Base-by-base conservation (phyloP, 2,888 invertebrate species). In the Cephus nigrinus region DNA sequence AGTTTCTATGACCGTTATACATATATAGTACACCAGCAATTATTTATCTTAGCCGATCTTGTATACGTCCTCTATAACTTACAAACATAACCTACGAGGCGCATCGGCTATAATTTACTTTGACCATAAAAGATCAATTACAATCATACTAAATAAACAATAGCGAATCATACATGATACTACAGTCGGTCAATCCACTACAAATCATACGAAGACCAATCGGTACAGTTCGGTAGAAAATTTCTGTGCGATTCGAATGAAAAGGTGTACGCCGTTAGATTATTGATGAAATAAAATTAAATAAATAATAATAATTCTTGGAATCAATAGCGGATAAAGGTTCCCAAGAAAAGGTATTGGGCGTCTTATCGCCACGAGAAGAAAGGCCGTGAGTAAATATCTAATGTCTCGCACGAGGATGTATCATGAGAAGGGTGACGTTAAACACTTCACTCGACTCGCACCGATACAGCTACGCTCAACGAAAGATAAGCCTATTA, bases 401-500 rank as follows among this genome's bases (percentile, higher is more conserved):
- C 5, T 55, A 23, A 9, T 23, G 5, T 23, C 23, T 4, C 40
- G 1, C 9, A 23, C 23, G 23, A 55, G 40, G 23, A 55, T 55
- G 40, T 9, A 55, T 5, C 5, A 23, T 55, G 23, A 23, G 9
- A 55, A 55, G 23, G 23, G 5, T 55, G 23, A 55, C 23, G 40
- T 23, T 55, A 23, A 55, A 55, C 23, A 40, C 15, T 40, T 40
- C 40, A 55, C 15, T 55, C 5, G 9, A 55, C 9, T 55, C 40
- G 5, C 40, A 55, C 23, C 23, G 15, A 55, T 55, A 23, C 5
- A 23, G 5, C 23, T 55, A 55, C 23, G 5, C 5, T 55, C 23
- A 55, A 75, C 71, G 36, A 76, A 30, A 68, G 68, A 77, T 74
- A 79, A 76, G 40, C 77, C 73, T 55, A 79, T 80, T 77, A 80